Evolutionary conservation across 2,888 invertebrate species (phyloP).

Genomic region (Cephalotes varians): DNA sequence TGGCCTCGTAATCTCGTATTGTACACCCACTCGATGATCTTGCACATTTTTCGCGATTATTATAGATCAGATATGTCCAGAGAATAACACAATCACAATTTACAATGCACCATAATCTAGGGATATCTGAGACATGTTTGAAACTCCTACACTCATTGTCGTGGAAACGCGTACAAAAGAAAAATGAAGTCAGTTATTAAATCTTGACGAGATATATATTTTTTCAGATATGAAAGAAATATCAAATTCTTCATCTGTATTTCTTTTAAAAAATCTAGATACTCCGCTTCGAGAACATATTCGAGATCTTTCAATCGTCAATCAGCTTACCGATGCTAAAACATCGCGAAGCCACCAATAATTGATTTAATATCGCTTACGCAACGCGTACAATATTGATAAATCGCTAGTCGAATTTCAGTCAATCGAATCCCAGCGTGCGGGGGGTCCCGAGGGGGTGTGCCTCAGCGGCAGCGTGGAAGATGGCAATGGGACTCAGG

Average conservation of each 20-base stretch:
- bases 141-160: not conserved
- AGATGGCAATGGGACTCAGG: slow-evolving; percentile 27
- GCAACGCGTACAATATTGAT: slow-evolving; percentile 23
- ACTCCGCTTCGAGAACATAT: not conserved
- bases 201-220: not conserved
- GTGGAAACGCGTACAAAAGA: not conserved
- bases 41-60: slow-evolving; percentile 5
- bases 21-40: not conserved
- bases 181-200: not conserved
- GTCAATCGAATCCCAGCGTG: slow-evolving; percentile 1
- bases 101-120: slow-evolving; percentile 3
- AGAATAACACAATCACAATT: not conserved
- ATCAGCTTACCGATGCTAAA: not conserved
- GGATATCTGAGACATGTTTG: not conserved
- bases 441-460: slow-evolving; percentile 26
- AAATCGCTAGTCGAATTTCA: slow-evolving; percentile 24
- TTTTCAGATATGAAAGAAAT: not conserved
- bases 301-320: not conserved
- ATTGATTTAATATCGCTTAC: slow-evolving; percentile 33
- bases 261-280: too few relatives aligned
- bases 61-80: not conserved
- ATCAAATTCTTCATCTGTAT: not conserved
- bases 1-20: not conserved
- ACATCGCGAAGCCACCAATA: not conserved
- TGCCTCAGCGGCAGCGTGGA: not conserved